Conservation (phyloP, 2,113 vertebrate species). For the Petaurus breviceps region DNA sequence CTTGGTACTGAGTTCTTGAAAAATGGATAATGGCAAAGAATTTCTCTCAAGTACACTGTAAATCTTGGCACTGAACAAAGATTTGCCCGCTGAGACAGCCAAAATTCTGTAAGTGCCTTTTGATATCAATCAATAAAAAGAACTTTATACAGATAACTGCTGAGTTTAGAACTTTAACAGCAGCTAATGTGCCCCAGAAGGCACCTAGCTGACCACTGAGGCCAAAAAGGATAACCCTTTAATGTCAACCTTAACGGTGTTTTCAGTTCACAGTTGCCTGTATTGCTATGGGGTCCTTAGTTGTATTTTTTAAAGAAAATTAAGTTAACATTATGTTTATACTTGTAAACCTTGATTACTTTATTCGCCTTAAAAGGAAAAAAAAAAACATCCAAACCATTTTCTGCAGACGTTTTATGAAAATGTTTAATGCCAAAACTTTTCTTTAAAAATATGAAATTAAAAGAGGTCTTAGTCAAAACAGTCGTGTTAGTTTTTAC, state of each 20-base stretch:
- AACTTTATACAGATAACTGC: background rate
- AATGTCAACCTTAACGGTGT: background rate
- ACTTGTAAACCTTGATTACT: background rate
- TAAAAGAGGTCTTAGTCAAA: background rate
- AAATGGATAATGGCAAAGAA: background rate
- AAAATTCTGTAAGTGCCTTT: background rate
- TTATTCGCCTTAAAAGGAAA: background rate
- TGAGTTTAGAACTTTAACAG: background rate
- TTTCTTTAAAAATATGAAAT: background rate
- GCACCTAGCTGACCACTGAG: background rate
- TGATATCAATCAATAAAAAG: background rate
- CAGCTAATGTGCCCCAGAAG: background rate
- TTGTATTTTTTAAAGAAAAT: background rate
- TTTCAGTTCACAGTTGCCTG: background rate
- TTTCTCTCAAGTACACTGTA: background rate
- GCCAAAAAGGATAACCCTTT: background rate
- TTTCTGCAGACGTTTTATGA: background rate
- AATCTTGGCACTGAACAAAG: background rate
- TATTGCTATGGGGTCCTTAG: background rate
- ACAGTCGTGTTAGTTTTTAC: background rate
- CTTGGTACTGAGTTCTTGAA: background rate
- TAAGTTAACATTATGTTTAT: background rate
- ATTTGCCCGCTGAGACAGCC: background rate
- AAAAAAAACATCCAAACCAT: background rate
- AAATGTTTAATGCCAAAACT: background rate